Evolutionary conservation across 1,140 invertebrate genomes (phyloP).

Genomic region (Atopsyche davidsoni): DNA sequence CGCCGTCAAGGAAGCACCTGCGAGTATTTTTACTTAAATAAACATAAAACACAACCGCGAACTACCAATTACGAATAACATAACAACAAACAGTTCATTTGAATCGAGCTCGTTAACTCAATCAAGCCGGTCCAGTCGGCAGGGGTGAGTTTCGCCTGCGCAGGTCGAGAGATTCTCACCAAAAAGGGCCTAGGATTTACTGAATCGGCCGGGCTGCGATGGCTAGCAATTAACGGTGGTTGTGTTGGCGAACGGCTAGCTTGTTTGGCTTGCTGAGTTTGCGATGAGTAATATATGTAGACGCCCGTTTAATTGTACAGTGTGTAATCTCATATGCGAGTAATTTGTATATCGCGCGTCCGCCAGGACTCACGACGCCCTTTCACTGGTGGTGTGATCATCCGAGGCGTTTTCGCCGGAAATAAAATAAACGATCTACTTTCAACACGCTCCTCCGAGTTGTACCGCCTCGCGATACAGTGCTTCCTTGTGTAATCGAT

Average conservation of each 20-base stretch:
- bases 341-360: constrained; percentile 15
- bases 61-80: too few species aligned
- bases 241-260: too few species aligned
- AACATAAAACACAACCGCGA: too few species aligned
- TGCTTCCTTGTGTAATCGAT: too few species aligned
- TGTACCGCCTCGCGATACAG: too few species aligned
- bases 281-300: constrained; percentile 7
- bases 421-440: too few species aligned
- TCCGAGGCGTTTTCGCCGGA: not conserved
- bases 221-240: too few species aligned
- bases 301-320: constrained; percentile 19
- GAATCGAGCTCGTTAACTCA: constrained; percentile 7
- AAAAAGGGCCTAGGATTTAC: too few species aligned
- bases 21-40: too few species aligned
- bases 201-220: too few species aligned
- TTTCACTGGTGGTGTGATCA: not conserved
- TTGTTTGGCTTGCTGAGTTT: constrained; percentile 16
- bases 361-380: constrained; percentile 5
- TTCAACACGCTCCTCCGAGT: too few species aligned
- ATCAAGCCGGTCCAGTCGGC: not conserved
- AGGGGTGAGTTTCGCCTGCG: constrained; percentile 6
- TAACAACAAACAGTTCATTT: constrained; percentile 4
- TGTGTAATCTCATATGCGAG: constrained; percentile 12
- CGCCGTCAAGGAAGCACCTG: too few species aligned
- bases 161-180: not conserved